Percentiles rank a stretch among this genome's conserved stretches.
phyloP scores from a whole-genome alignment of 2,888 invertebrate species.

The Rhagonycha lutea region DNA sequence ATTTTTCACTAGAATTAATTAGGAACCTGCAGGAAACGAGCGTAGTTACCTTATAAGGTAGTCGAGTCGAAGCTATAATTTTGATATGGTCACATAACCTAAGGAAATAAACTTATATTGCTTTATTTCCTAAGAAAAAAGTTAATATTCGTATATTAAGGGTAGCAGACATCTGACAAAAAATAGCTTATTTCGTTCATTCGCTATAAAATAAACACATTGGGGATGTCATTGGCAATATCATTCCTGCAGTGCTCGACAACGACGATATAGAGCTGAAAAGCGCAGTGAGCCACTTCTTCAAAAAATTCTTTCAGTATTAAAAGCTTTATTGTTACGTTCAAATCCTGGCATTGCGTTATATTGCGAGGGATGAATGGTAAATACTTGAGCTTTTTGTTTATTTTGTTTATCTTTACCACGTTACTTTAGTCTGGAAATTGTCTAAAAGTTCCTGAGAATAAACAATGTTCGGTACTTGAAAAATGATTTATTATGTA shows the following conservation, averaged over 20 bases:
- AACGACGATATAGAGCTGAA: slow-evolving; percentile 23
- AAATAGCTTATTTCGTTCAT: slow-evolving; percentile 30
- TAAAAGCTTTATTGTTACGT: slow-evolving; percentile 31
- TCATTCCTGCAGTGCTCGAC: slow-evolving; percentile 28
- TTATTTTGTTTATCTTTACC: slow-evolving; percentile 1
- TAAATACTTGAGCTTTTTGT: slow-evolving; percentile 6
- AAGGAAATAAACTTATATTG: background rate
- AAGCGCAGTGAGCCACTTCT: slow-evolving; percentile 26
- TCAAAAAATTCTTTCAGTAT: slow-evolving; percentile 27
- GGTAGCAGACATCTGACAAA: slow-evolving; percentile 25
- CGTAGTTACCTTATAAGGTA: background rate
- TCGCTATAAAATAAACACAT: slow-evolving; percentile 30
- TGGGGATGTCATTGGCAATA: slow-evolving; percentile 30
- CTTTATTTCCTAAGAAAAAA: background rate
- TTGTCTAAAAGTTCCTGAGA: background rate
- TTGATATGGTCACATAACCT: background rate
- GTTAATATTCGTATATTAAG: slow-evolving; percentile 15
- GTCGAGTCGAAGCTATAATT: background rate
- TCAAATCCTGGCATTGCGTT: slow-evolving; percentile 19
- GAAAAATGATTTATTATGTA: background rate
- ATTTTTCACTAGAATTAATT: no score
- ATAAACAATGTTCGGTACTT: slow-evolving; percentile 2
- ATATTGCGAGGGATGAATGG: slow-evolving; percentile 14
- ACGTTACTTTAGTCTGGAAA: background rate
- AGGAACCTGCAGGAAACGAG: background rate